Base-by-base conservation (phyloP, 2,888 invertebrate genomes). In the Hypolimnas misippus region DNA sequence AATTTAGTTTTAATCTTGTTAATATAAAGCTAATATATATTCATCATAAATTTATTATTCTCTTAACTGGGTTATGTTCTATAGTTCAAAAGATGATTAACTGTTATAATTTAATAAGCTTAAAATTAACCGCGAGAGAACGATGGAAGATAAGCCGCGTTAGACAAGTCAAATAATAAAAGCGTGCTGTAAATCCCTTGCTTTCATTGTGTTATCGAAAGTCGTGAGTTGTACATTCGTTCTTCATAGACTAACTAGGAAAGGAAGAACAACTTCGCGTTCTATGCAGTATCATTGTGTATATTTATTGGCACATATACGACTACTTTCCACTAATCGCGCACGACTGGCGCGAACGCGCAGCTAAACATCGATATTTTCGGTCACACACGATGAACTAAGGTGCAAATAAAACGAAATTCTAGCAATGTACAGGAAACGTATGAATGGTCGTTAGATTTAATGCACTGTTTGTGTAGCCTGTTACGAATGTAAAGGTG, bases 191-290 rank as follows among this genome's bases (percentile, higher is more conserved):
- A 81, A 81, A 81, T 78, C 79, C 77, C 74, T 77, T 76, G 79
- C 78, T 81, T 84, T 83, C 79, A 84, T 83, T 83, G 81, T 85
- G 75, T 73, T 81, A 79, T 82, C 80, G 76, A 76, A 77, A 83
- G 75, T 86, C 83, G 82, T 86, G 84, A 85, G 81, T 72, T 76
- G 76, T 79, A 75, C 79, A 81, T 80, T 82, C 76, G 76, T 73
- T 78, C 76, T 82, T 77, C 78, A 79, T 82, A 80, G 78, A 76
- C 76, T 72, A 78, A 76, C 69, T 73, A 72, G 76, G 74, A 78
- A 78, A 75, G 60, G 60, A 54, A 60, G 61, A 54, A 54, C 60
- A 49, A 38, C 53, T 59, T 59, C 7, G 53, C 25, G 53, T 59
- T 60, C 19, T 29, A 46, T 53, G 38, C 46, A 49, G 25, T 60